Percentiles rank a stretch among this genome's conserved stretches.
phyloP scores from a whole-genome alignment of 2,113 vertebrate species.

The Smithornis capensis region DNA sequence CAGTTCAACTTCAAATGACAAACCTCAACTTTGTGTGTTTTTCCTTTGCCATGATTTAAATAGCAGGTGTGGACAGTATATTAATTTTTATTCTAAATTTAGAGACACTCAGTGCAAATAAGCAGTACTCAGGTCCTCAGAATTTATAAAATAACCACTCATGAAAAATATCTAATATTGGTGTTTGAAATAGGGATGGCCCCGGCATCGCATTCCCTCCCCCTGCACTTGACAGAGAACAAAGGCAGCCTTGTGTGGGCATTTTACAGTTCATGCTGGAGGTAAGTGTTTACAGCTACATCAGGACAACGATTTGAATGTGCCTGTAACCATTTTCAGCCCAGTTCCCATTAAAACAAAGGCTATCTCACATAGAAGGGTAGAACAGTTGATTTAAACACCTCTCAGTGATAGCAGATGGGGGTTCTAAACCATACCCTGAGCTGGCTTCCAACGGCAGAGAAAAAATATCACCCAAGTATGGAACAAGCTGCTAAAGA shows the following conservation, averaged over 20 bases:
- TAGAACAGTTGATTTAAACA: not conserved
- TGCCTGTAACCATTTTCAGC: not conserved
- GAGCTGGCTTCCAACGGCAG: not conserved
- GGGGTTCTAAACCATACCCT: not conserved
- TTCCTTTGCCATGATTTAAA: not conserved
- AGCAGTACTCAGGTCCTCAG: not conserved
- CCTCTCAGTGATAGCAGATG: not conserved
- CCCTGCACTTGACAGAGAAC: not conserved
- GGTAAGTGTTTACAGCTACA: not conserved
- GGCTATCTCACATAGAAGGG: not conserved
- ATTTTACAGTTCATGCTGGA: not conserved
- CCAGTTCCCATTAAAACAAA: not conserved
- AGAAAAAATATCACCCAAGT: not conserved
- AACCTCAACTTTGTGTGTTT: not conserved
- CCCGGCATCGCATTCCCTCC: not conserved
- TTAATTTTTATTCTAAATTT: not conserved
- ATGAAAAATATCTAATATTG: not conserved
- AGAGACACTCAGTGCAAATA: not conserved
- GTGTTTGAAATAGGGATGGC: not conserved
- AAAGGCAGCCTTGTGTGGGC: constrained; percentile 14
- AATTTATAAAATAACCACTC: not conserved
- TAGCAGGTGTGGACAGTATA: not conserved
- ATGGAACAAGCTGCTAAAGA: constrained; percentile 10
- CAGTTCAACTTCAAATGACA: not conserved
- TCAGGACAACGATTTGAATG: not conserved